These are phyloP conservation scores for Numenius arquata DNA, from an alignment of 2,113 vertebrate genomes.

Conservation along the genomic window DNA sequence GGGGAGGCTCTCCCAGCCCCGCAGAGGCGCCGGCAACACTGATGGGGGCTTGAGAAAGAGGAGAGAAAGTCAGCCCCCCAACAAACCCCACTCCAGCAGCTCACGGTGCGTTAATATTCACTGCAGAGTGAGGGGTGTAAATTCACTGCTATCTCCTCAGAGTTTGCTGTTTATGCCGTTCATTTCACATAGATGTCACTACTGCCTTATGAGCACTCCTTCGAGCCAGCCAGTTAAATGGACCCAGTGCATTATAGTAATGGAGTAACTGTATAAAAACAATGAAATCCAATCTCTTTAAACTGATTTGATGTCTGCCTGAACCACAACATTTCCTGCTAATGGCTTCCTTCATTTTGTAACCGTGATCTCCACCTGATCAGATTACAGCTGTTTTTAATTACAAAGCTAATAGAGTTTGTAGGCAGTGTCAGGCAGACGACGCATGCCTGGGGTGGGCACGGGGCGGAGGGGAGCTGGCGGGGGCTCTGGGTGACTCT, in stretches of 20 bases:
- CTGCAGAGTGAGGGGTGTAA: constrained; percentile 28
- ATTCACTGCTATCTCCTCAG: constrained; percentile 27
- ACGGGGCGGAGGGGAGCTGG: background rate
- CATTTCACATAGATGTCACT: constrained; percentile 75
- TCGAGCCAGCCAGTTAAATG: constrained; percentile 77
- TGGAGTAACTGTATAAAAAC: constrained; percentile 87
- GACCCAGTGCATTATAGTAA: constrained; percentile 86
- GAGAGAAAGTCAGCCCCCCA: background rate
- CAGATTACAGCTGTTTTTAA: constrained; percentile 85
- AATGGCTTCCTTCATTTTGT: constrained; percentile 96
- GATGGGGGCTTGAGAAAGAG: background rate
- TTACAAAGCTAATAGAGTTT: constrained; percentile 79
- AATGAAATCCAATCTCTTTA: constrained; percentile 83
- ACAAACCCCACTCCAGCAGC: background rate
- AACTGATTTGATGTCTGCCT: constrained; percentile 90
- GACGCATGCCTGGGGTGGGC: constrained; percentile 66
- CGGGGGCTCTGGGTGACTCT: background rate
- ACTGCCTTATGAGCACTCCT: constrained; percentile 69
- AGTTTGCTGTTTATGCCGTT: constrained; percentile 44
- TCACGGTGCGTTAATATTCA: background rate
- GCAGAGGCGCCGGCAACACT: background rate
- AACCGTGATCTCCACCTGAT: constrained; percentile 83
- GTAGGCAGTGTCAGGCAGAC: constrained; percentile 71
- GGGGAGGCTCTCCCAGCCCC: background rate
- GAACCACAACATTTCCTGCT: constrained; percentile 83